Conservation (phyloP, 2,113 vertebrate genomes). For the Oryzias javanicus region DNA sequence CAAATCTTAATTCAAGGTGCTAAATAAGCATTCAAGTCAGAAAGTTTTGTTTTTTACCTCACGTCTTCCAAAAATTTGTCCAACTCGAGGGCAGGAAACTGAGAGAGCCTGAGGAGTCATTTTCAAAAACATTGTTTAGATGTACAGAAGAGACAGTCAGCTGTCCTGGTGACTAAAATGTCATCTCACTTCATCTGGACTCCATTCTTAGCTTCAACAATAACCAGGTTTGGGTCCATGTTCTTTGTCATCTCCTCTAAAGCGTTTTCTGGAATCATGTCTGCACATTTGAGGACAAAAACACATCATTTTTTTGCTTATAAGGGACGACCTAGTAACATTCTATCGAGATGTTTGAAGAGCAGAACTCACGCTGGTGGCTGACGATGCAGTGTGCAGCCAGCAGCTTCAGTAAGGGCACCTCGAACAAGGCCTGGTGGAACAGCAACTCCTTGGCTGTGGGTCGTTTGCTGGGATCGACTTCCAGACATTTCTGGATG, state of each 20-base stretch:
- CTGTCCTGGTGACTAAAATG: too few relatives aligned
- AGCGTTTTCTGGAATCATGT: conserved; percentile 98
- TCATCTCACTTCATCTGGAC: conserved; percentile 90
- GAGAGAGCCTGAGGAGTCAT: conserved; percentile 83
- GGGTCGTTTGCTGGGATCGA: conserved; percentile 86
- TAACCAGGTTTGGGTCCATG: conserved; percentile 91
- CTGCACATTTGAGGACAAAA: conserved; percentile 57
- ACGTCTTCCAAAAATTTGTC: conserved; percentile 99
- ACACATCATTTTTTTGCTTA: too few relatives aligned
- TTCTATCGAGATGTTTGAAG: background rate
- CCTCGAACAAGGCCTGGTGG: conserved; percentile 94
- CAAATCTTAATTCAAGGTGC: too few relatives aligned
- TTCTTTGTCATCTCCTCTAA: conserved; percentile 98
- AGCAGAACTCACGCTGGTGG: conserved; percentile 91
- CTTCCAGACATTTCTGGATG: conserved; percentile 96
- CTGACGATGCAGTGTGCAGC: conserved; percentile 96
- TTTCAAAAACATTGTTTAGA: too few relatives aligned
- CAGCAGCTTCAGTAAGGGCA: conserved; percentile 92
- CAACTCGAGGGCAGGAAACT: conserved; percentile 93
- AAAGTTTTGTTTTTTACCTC: conserved; percentile 76
- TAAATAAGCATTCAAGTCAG: too few relatives aligned
- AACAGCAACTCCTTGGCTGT: conserved; percentile 95
- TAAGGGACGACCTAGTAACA: too few relatives aligned
- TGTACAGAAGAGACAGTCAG: too few relatives aligned
- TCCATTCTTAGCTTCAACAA: conserved; percentile 87